Conservation (phyloP, 2,113 vertebrate genomes). For the Trachemys scripta region DNA sequence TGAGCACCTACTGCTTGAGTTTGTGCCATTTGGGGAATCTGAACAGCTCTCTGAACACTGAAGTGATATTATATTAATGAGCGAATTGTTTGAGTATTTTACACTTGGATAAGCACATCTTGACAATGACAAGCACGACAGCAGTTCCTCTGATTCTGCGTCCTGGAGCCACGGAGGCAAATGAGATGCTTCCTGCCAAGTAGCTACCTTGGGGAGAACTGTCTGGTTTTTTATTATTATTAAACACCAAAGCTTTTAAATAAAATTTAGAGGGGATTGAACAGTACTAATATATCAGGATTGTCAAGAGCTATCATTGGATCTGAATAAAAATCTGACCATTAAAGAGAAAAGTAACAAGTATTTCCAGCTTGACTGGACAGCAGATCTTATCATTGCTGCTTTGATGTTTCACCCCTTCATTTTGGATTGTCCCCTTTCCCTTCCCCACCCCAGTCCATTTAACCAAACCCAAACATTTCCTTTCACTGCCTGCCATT, state of each 20-base stretch:
- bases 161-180: conserved; percentile 32
- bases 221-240: not conserved
- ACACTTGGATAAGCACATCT: conserved; percentile 15
- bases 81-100: conserved; percentile 19
- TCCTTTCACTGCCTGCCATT: conserved; percentile 69
- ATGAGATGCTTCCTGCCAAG: conserved; percentile 33
- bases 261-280: not conserved
- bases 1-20: not conserved
- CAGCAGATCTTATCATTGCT: not conserved
- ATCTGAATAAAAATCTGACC: not conserved
- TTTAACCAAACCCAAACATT: conserved; percentile 71
- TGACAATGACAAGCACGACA: not conserved
- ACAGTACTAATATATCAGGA: not conserved
- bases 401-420: not conserved
- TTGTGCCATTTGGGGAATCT: not conserved
- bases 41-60: not conserved
- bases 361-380: not conserved
- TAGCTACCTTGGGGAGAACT: conserved; percentile 22
- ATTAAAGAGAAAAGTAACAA: conserved; percentile 6
- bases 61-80: not conserved
- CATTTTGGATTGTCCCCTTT: conserved; percentile 12
- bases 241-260: conserved; percentile 32
- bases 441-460: conserved; percentile 45
- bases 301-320: not conserved
- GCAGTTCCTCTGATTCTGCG: not conserved